phyloP scores from a whole-genome alignment of 2,888 invertebrate genomes.

The Didymodactylos carnosus region DNA sequence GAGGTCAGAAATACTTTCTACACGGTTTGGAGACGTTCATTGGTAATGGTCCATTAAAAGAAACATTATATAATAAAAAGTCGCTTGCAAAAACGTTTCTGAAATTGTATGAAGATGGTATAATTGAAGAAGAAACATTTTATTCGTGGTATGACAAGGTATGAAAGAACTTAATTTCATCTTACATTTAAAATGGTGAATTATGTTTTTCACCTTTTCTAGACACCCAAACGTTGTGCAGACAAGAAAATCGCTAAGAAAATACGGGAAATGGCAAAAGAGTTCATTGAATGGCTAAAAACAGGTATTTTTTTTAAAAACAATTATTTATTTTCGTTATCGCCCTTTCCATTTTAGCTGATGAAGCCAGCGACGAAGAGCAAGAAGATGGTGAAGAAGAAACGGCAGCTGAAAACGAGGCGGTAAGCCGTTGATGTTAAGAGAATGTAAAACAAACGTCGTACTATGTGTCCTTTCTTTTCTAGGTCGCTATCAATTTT shows the following conservation, averaged over 20 bases:
- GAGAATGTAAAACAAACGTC: too few species aligned
- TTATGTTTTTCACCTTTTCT: too few species aligned
- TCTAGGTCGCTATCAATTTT: background rate
- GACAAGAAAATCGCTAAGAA: background rate
- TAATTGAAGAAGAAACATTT: slow-evolving; percentile 76
- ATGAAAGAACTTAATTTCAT: too few species aligned
- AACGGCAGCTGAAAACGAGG: background rate
- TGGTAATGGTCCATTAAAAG: slow-evolving; percentile 42
- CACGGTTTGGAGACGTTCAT: slow-evolving; percentile 76
- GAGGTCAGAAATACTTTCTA: slow-evolving; percentile 55
- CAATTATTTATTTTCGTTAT: too few species aligned
- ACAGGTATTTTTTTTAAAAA: too few species aligned
- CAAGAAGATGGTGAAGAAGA: background rate
- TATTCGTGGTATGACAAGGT: slow-evolving; percentile 88
- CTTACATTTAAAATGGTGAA: too few species aligned
- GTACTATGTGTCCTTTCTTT: background rate
- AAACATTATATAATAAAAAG: slow-evolving; percentile 52
- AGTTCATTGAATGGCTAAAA: background rate
- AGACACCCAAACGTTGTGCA: background rate
- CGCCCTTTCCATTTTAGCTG: too few species aligned
- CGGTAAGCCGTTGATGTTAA: too few species aligned
- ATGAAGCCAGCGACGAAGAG: background rate
- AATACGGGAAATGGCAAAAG: background rate
- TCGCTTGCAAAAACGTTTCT: slow-evolving; percentile 65
- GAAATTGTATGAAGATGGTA: slow-evolving; percentile 76